Evolutionary conservation across 1,140 invertebrate species (phyloP), one percentile per base, ranked within the genome.

Genomic region (Arctopsyche grandis): DNA sequence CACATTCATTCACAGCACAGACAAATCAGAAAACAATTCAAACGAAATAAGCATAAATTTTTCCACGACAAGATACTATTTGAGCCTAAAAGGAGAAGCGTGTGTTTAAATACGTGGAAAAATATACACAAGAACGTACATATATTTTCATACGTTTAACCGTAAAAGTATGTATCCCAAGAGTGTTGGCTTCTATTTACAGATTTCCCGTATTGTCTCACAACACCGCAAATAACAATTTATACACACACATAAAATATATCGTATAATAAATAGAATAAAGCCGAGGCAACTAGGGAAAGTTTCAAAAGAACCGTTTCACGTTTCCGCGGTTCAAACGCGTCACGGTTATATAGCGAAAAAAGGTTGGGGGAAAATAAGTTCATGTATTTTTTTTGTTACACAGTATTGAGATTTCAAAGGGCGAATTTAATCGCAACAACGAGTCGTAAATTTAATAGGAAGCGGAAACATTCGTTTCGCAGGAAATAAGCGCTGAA

Each of bases 161-260:
- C 63, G 63, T 26, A 66, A 19, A 66, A 66, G 63, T 66, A 26
- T 66, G 24, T 26, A 26, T 66, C 63, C 63, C 63, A 14, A 1
- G 63, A 22, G 5, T 22, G 21, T 14, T 26, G n/a, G 9, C 10
- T 19, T 19, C 58, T 66, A 24, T 66, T 66, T 66, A 22, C 63
- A 66, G 63, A 66, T 66, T 66, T 22, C 9, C 21, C 63, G 24
- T 26, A 66, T 66, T 66, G 63, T 66, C 63, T 66, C 9, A 10
- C 16, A 60, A 60, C 58, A 60, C 9, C 14, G 21, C 58, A 66
- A 66, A 66, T 10, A 66, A 52, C 48, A 16, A 52, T 52, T 52
- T 52, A 52, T 52, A 14, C 48, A 52, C 12, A 52, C 16, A 52
- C 48, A 38, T 38, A 38, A n/a, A 1, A 38, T 38, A 38, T 38